phyloP scores from a whole-genome alignment of 2,797 vertebrate genomes.

The Dermochelys coriacea region DNA sequence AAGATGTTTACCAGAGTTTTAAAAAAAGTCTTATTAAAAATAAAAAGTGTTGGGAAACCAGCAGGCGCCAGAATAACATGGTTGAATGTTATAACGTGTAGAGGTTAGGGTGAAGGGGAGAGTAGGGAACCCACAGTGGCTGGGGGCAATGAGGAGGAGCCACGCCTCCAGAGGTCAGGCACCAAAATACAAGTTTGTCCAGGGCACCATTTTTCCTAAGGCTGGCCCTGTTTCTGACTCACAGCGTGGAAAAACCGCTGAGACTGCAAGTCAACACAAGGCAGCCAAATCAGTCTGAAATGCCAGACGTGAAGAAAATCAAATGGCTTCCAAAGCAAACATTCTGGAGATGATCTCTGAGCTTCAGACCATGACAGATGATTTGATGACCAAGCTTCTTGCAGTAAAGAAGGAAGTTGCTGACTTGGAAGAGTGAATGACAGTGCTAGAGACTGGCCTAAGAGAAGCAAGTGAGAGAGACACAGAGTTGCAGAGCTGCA shows the following conservation, averaged over 20 bases:
- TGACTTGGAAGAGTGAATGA: neutral
- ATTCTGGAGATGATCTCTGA: neutral
- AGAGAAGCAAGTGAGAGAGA: neutral
- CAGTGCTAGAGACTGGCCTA: neutral
- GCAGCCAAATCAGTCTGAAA: neutral
- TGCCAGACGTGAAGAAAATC: neutral
- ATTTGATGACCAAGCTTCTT: neutral
- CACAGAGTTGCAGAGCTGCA: neutral
- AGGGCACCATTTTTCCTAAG: no score
- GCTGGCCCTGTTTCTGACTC: neutral
- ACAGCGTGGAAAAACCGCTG: neutral
- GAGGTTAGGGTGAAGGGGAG: no score
- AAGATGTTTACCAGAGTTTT: neutral
- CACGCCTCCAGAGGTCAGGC: no score
- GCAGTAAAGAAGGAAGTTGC: neutral
- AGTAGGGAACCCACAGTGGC: no score
- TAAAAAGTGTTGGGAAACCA: neutral
- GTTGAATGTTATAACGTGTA: neutral
- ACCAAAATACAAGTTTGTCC: no score
- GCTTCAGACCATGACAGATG: neutral
- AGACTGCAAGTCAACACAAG: neutral
- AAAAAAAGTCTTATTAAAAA: constrained; percentile 63
- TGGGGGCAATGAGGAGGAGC: no score
- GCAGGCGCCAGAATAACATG: neutral
- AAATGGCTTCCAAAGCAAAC: neutral